Conservation (phyloP, 2,888 invertebrate genomes). For the Agonum fuliginosum region DNA sequence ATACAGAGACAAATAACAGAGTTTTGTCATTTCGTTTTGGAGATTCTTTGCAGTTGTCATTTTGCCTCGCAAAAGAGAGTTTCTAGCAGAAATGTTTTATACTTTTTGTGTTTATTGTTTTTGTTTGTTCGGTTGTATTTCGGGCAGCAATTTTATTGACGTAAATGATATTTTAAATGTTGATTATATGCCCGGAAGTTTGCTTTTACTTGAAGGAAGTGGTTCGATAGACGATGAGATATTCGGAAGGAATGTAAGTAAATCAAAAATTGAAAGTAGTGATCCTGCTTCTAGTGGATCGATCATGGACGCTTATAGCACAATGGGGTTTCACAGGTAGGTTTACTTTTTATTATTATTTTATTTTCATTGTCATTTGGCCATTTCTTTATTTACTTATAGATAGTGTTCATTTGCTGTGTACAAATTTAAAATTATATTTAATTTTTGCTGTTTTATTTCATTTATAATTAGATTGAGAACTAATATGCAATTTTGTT, state of each 20-base stretch:
- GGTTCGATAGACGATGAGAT: constrained; percentile 63
- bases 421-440: too few relatives aligned
- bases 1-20: neutral
- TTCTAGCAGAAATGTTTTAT: neutral
- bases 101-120: neutral
- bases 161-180: constrained; percentile 81
- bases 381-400: too few relatives aligned
- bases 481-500: too few relatives aligned
- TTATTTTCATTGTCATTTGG: neutral
- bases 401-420: too few relatives aligned
- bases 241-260: constrained; percentile 59
- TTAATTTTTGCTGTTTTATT: too few relatives aligned
- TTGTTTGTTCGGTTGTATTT: constrained; percentile 13
- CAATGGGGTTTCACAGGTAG: constrained; percentile 83
- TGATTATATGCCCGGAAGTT: constrained; percentile 82
- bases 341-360: constrained; percentile 36
- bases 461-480: too few relatives aligned
- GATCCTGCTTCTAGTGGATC: constrained; percentile 74
- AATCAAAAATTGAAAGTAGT: constrained; percentile 47
- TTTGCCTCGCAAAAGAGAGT: neutral
- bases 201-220: constrained; percentile 74
- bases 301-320: constrained; percentile 78
- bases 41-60: constrained; percentile 6
- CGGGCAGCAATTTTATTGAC: constrained; percentile 66
- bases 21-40: too few relatives aligned